A percentile compares a stretch with the other conserved stretches of the same genome.
Conservation (phyloP, 2,113 vertebrate species). For the Plestiodon gilberti region DNA sequence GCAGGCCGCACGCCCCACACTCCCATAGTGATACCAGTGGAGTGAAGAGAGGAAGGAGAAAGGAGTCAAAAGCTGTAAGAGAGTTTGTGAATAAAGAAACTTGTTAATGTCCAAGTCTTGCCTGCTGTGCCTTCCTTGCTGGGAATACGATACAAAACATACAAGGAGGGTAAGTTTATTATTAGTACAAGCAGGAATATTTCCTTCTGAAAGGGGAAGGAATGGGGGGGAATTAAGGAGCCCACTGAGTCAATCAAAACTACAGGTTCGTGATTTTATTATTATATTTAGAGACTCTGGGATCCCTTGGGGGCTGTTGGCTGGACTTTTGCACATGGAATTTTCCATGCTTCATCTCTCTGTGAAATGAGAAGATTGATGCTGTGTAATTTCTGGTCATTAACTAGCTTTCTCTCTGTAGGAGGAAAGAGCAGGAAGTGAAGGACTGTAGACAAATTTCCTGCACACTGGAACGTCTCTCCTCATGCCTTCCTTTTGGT, state of each 20-base stretch:
- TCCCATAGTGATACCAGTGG: no score
- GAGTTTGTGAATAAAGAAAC: no score
- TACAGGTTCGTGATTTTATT: constrained; percentile 7
- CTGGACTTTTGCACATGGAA: constrained; percentile 2
- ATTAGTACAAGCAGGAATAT: neutral
- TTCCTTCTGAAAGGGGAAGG: neutral
- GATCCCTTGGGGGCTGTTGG: neutral
- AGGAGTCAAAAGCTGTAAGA: no score
- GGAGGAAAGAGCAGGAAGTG: constrained; percentile 8
- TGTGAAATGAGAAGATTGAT: constrained; percentile 7
- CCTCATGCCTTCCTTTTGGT: constrained; percentile 9
- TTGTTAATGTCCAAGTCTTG: no score
- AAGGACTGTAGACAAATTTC: rapidly evolving
- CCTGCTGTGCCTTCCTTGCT: no score
- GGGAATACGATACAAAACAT: no score
- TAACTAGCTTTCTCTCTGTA: constrained; percentile 3
- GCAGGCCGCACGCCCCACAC: no score
- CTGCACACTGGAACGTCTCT: neutral
- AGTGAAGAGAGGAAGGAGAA: no score
- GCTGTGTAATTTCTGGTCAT: constrained; percentile 17
- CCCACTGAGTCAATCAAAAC: neutral
- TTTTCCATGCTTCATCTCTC: constrained; percentile 25
- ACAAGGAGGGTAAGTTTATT: neutral
- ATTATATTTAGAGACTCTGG: constrained; percentile 13
- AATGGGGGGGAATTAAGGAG: neutral